phyloP scores from a whole-genome alignment of 2,888 invertebrate species.

The Meandrusa payeni region DNA sequence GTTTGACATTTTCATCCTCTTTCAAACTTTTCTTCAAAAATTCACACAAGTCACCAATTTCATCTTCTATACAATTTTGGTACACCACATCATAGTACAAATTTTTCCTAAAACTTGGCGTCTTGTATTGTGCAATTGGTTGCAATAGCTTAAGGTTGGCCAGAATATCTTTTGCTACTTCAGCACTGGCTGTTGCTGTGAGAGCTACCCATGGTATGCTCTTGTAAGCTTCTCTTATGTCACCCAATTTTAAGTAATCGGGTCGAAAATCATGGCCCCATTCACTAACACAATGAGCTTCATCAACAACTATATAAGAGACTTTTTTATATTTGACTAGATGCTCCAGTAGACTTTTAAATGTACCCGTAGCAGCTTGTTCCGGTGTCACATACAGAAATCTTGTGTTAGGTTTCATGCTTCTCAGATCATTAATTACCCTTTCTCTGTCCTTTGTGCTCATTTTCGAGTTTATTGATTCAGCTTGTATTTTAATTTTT shows the following conservation, averaged over 20 bases:
- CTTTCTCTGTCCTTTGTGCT: constrained; percentile 86
- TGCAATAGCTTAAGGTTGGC: constrained; percentile 85
- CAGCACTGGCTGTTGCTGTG: constrained; percentile 94
- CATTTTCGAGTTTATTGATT: constrained; percentile 96
- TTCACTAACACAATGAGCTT: constrained; percentile 98
- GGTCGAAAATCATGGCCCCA: constrained; percentile 99
- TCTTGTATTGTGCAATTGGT: constrained; percentile 88
- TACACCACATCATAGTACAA: constrained; percentile 96
- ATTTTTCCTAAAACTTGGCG: constrained; percentile 95
- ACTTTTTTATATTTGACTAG: constrained; percentile 88
- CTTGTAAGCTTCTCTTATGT: constrained; percentile 76
- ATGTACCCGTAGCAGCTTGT: constrained; percentile 91
- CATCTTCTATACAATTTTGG: constrained; percentile 91
- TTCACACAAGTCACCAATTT: constrained; percentile 88
- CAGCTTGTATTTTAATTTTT: constrained; percentile 88
- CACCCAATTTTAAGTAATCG: constrained; percentile 94
- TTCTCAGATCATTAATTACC: constrained; percentile 88
- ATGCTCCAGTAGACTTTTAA: constrained; percentile 84
- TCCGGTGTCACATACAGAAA: constrained; percentile 98
- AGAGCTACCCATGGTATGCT: constrained; percentile 93
- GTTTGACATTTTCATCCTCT: constrained; percentile 73
- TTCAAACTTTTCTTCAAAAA: constrained; percentile 86
- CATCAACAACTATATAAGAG: constrained; percentile 96
- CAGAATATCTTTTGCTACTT: constrained; percentile 92
- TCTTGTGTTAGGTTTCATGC: constrained; percentile 87